Base-by-base conservation (phyloP, 1,140 invertebrate species). In the Anoplolepis gracilipes region DNA sequence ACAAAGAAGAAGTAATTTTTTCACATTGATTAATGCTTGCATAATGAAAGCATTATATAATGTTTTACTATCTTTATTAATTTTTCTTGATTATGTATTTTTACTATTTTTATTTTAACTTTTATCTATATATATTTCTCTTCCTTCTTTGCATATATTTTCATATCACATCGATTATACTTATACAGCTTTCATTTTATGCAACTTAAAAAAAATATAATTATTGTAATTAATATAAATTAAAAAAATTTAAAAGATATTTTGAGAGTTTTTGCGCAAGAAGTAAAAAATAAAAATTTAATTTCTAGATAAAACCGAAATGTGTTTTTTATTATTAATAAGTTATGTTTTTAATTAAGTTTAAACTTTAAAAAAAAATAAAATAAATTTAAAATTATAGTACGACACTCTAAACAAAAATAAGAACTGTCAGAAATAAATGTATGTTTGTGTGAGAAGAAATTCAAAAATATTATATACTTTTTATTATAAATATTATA, bases 1-100 rank as follows among this genome's bases (percentile, higher is more conserved):
- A 53, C 28, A 13, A 84, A 85, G 64, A 91, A 92, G 57, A 88
- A 89, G 36, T 89, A 22, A 90, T 79, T 13, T 33, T 22, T 7
- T 36, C 6, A 13, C 2, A 30, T 19, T 6, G 1, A 36, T 69
- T 53, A 1, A 61, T 2, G 25, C 1, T 25, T 19, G 3, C 11
- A n/a, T 16, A 11, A 11, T 13, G 1, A 13, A 59, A 62, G 4
- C 16, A 49, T 49, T 49, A 16, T 19, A 19, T 57, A 1, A 16
- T 77, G 22, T 11, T 25, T 57, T 25, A 7, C 22, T 72, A 19
- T 69, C 46, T 55, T 25, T 1, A 65, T n/a, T 84, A 28, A 22
- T 73, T 25, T 73, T 8, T 25, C 3, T 19, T 70, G 19, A 46
- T 46, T 16, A 2, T 53, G 1, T 42, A 28, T 65, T 16, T 25